A percentile compares a stretch with the other conserved stretches of the same genome.
phyloP scores from a whole-genome alignment of 2,797 vertebrate genomes.

The Argyrosomus regius region DNA sequence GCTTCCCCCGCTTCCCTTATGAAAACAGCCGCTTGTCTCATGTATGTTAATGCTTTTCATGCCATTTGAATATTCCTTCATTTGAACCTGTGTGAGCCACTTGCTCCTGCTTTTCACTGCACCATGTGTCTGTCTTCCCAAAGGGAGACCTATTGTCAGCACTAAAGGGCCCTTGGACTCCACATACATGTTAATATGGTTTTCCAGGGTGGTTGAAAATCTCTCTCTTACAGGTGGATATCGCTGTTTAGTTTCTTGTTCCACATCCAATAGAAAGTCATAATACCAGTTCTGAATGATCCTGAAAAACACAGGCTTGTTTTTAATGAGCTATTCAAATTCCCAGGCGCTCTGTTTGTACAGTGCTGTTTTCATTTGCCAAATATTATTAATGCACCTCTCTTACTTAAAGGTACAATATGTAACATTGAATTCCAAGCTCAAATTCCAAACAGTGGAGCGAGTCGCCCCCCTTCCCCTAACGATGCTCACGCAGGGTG shows the following conservation, averaged over 20 bases:
- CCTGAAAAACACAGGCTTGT: not conserved
- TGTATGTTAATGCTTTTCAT: constrained; percentile 37
- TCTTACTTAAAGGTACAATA: no score
- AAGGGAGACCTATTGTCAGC: not conserved
- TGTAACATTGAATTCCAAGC: no score
- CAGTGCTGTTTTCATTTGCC: not conserved
- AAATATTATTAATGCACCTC: not conserved
- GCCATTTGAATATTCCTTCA: constrained; percentile 26
- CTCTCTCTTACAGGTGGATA: constrained; percentile 2
- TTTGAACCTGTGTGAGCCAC: constrained; percentile 20
- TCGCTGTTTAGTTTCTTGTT: constrained; percentile 14
- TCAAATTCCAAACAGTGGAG: no score
- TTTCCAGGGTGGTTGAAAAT: constrained; percentile 9
- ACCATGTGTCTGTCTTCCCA: not conserved
- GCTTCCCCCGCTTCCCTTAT: constrained; percentile 7
- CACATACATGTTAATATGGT: constrained; percentile 1
- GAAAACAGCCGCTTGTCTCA: constrained; percentile 26
- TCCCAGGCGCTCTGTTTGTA: constrained; percentile 32
- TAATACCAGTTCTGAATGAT: constrained; percentile 18
- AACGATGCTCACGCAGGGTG: no score
- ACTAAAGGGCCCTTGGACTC: not conserved
- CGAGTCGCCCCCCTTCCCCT: no score
- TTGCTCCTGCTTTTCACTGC: not conserved
- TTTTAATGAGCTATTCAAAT: constrained; percentile 25
- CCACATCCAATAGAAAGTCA: constrained; percentile 16